Conservation (phyloP, 1,140 invertebrate genomes). For the Steinernema feltiae region DNA sequence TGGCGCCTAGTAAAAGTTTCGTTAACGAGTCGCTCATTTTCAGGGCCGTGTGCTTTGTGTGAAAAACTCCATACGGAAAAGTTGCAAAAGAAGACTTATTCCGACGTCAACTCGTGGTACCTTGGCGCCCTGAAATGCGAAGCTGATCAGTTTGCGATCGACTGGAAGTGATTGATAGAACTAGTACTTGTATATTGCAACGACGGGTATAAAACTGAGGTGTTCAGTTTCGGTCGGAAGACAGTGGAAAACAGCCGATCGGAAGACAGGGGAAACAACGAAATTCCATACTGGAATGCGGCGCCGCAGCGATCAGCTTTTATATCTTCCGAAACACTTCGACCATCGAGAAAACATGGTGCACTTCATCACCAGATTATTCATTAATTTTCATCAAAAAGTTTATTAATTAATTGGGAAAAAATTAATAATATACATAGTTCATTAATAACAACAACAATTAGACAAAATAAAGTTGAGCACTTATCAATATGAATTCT, state of each 20-base stretch:
- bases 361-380: neutral
- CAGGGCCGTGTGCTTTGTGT: neutral
- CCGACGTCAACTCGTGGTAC: conserved; percentile 28
- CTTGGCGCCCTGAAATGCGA: conserved; percentile 23
- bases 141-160: conserved; percentile 19
- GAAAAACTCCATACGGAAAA: neutral
- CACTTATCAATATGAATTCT: no score
- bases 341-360: neutral
- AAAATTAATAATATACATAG: no score
- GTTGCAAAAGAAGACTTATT: neutral
- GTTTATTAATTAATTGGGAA: no score
- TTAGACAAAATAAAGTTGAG: no score
- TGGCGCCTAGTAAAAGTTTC: neutral
- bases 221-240: no score
- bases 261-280: conserved; percentile 50
- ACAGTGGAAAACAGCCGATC: no score
- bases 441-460: no score
- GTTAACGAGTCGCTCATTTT: neutral
- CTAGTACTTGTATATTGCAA: no score
- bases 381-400: neutral
- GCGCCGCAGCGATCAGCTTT: neutral
- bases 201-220: no score
- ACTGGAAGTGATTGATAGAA: neutral
- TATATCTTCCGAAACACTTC: neutral
- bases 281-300: conserved; percentile 6